A percentile compares a stretch with the other conserved stretches of the same genome.
phyloP scores from a whole-genome alignment of 2,888 invertebrate genomes.

The Chesias legatella region DNA sequence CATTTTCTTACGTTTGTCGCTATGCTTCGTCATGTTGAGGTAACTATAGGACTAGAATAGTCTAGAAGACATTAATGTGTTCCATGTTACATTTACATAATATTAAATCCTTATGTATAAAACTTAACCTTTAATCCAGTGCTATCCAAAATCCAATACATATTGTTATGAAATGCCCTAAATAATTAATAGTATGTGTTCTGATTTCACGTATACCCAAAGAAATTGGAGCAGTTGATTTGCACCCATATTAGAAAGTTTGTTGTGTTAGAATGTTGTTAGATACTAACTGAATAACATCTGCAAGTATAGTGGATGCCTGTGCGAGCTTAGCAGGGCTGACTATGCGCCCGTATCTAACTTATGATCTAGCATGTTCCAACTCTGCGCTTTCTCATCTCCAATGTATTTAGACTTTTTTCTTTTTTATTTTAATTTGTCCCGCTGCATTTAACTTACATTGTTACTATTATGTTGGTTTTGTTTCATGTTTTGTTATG shows the following conservation, averaged over 20 bases:
- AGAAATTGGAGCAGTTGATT: slow-evolving; percentile 25
- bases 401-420: slow-evolving; percentile 45
- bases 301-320: slow-evolving; percentile 51
- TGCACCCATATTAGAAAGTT: slow-evolving; percentile 38
- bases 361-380: slow-evolving; percentile 57
- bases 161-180: too few species aligned
- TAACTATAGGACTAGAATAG: too few species aligned
- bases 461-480: slow-evolving; percentile 84
- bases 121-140: too few species aligned
- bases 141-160: too few species aligned
- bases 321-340: slow-evolving; percentile 66
- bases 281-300: slow-evolving; percentile 68
- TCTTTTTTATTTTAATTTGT: slow-evolving; percentile 43
- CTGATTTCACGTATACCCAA: slow-evolving; percentile 3
- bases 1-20: too few species aligned
- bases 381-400: slow-evolving; percentile 62
- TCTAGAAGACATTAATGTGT: too few species aligned
- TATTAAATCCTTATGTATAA: too few species aligned
- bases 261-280: slow-evolving; percentile 54
- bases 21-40: too few species aligned
- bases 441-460: slow-evolving; percentile 77
- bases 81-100: too few species aligned
- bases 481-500: slow-evolving; percentile 87
- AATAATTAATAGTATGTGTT: slow-evolving; percentile 4
- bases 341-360: slow-evolving; percentile 12